A percentile compares a stretch with the other conserved stretches of the same genome.
phyloP scores from a whole-genome alignment of 2,888 invertebrate species.

The Iselma pallidipennis region DNA sequence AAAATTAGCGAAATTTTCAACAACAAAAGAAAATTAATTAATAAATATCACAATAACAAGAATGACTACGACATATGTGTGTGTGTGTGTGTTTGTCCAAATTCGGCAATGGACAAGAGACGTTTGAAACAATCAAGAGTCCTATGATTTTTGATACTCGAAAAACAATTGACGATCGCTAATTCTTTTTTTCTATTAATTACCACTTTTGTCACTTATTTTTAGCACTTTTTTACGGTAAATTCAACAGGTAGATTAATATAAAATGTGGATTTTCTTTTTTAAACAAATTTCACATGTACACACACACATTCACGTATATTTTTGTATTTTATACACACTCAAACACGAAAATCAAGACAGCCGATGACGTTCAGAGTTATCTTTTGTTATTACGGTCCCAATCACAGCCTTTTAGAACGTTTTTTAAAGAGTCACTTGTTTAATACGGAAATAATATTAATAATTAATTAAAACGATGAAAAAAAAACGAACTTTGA shows the following conservation, averaged over 20 bases:
- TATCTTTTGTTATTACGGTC: background rate
- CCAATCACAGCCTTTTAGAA: constrained; percentile 38
- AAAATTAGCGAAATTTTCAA: constrained; percentile 9
- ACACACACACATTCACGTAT: background rate
- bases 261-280: too few relatives aligned
- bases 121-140: background rate
- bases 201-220: background rate
- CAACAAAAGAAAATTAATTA: too few relatives aligned
- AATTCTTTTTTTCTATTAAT: too few relatives aligned
- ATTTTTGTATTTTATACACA: background rate
- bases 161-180: background rate
- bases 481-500: background rate
- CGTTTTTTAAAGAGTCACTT: background rate
- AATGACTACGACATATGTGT: constrained; percentile 8
- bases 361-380: background rate
- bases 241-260: background rate
- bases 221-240: too few relatives aligned
- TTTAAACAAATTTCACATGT: background rate
- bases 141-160: background rate
- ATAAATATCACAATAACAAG: constrained; percentile 34
- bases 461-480: background rate
- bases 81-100: constrained; percentile 8
- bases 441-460: background rate
- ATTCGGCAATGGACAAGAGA: background rate
- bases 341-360: background rate